A percentile compares a stretch with the other conserved stretches of the same genome.
phyloP scores from a whole-genome alignment of 2,888 invertebrate genomes.

The Prostheceraeus crozeri region DNA sequence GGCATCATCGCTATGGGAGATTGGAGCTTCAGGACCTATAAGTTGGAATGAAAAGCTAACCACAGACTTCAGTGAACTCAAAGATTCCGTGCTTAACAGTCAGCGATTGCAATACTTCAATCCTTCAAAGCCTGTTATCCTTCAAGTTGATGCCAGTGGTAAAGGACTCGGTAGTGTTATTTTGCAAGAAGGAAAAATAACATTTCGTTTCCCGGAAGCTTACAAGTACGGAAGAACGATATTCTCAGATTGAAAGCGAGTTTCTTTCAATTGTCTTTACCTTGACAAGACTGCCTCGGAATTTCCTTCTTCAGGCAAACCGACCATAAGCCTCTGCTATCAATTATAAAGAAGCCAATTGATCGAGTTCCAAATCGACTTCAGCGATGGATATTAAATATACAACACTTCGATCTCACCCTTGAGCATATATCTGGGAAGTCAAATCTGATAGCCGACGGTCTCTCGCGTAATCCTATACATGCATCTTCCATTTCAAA shows the following conservation, averaged over 20 bases:
- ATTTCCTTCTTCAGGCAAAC: slow-evolving; percentile 15
- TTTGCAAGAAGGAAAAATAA: neutral
- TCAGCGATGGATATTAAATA: slow-evolving; percentile 39
- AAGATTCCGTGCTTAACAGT: neutral
- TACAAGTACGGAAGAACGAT: neutral
- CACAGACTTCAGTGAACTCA: neutral
- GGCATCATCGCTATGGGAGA: neutral
- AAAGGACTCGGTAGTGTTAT: neutral
- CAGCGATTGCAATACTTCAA: neutral
- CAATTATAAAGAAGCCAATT: slow-evolving; percentile 37
- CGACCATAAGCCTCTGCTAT: slow-evolving; percentile 38
- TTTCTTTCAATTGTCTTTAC: neutral
- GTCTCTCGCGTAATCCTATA: neutral
- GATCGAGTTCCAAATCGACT: slow-evolving; percentile 29
- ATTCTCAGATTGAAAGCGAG: slow-evolving; percentile 3
- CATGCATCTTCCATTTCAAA: neutral
- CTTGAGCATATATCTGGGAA: neutral
- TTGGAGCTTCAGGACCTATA: neutral
- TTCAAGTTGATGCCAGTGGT: neutral
- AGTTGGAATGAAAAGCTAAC: neutral
- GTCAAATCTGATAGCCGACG: neutral
- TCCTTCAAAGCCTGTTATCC: neutral
- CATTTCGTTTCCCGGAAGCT: neutral
- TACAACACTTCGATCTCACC: slow-evolving; percentile 37
- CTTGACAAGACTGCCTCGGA: neutral